Percentiles rank a stretch among this genome's conserved stretches.
Conservation (phyloP, 2,113 vertebrate species). For the Antennarius striatus region DNA sequence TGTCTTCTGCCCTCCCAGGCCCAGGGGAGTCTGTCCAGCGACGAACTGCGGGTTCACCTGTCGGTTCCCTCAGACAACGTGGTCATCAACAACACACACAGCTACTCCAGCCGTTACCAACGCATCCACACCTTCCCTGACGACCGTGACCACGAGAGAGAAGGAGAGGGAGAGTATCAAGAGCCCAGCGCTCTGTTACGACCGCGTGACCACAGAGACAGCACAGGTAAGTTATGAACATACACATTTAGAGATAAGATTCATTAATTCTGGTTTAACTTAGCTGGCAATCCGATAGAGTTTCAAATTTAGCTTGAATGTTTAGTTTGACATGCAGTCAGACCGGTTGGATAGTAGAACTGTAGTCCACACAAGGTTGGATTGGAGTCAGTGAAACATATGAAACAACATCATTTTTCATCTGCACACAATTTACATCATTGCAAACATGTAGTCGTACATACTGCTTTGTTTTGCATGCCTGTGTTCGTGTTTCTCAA, state of each 20-base stretch:
- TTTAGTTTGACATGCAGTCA: too few species aligned
- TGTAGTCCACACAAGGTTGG: background rate
- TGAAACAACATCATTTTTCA: constrained; percentile 16
- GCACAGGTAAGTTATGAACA: constrained; percentile 75
- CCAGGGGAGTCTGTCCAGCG: constrained; percentile 85
- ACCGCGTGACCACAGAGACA: constrained; percentile 82
- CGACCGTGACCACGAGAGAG: constrained; percentile 72
- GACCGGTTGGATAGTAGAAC: constrained; percentile 1
- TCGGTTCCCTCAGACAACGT: constrained; percentile 88
- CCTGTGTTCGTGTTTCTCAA: background rate
- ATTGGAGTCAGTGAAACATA: background rate
- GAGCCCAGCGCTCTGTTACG: constrained; percentile 85
- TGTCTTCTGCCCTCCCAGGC: constrained; percentile 76
- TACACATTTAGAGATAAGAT: background rate
- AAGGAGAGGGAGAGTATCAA: constrained; percentile 84
- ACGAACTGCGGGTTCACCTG: constrained; percentile 90
- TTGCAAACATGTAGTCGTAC: constrained; percentile 16
- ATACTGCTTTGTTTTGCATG: constrained; percentile 12
- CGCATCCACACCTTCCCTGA: constrained; percentile 84
- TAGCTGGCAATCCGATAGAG: too few species aligned
- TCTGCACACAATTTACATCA: constrained; percentile 11
- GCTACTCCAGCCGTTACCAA: constrained; percentile 86
- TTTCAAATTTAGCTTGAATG: too few species aligned
- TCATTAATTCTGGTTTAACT: background rate
- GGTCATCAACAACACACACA: constrained; percentile 93